A percentile compares a stretch with the other conserved stretches of the same genome.
Evolutionary conservation across 2,797 vertebrate genomes (phyloP).

Genomic region (Aeoliscus strigatus): DNA sequence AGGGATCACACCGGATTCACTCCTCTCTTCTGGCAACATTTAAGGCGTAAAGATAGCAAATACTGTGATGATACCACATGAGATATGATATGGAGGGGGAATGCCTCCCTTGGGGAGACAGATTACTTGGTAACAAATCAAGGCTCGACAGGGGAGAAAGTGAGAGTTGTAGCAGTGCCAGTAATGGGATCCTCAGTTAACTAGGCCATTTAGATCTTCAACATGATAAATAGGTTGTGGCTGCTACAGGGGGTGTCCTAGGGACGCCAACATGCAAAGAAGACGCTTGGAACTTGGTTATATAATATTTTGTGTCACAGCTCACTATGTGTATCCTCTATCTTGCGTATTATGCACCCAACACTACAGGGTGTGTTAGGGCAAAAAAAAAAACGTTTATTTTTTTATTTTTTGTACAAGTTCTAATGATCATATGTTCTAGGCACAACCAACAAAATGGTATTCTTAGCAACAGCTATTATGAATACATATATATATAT

Average conservation of each 20-base stretch:
- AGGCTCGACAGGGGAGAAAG: conserved; percentile 36
- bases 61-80: conserved; percentile 24
- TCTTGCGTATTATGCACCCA: no score
- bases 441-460: no score
- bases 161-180: conserved; percentile 40
- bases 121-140: conserved; percentile 52
- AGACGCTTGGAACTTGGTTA: conserved; percentile 14
- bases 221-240: conserved; percentile 41
- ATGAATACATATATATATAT: no score
- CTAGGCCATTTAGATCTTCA: conserved; percentile 50
- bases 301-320: conserved; percentile 18
- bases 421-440: no score
- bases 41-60: conserved; percentile 21
- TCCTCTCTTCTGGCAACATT: background rate
- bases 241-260: conserved; percentile 10
- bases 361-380: no score
- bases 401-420: no score
- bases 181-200: conserved; percentile 55
- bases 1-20: no score
- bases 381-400: no score
- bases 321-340: no score
- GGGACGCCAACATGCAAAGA: conserved; percentile 4
- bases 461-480: no score
- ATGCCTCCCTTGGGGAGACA: conserved; percentile 30
- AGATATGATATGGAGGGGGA: conserved; percentile 31